Evolutionary conservation across 1,140 invertebrate species (phyloP), one percentile per base, ranked within the genome.

Genomic region (Drosophila sulfurigaster): DNA sequence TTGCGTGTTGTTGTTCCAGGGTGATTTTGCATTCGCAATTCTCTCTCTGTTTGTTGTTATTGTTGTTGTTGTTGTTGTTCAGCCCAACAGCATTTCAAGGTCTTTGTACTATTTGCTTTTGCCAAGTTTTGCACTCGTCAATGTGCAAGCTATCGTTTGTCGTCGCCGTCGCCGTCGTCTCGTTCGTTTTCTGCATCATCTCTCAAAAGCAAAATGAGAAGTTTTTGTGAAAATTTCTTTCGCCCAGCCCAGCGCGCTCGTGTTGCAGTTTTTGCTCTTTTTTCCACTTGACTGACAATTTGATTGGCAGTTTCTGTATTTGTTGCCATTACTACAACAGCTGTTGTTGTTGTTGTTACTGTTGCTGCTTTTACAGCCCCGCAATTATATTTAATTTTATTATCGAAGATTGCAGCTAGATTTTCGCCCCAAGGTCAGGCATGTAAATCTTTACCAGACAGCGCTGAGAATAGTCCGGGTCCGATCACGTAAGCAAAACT

Each of bases 361-460:
- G 72, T 8, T 63, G 73, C 54, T 75, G 60, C 78, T 85, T 75
- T 85, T 85, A 79, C 79, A 78, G 66, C 58, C 75, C 82, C 71
- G 85, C 78, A 88, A 88, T 88, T 88, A 88, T 88, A 88, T 89
- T 88, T 88, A 88, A 88, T 88, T 88, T 88, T 88, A 88, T 89
- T 88, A 88, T 88, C 88, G 85, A 88, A 88, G 85, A 88, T 89
- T 88, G 85, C 81, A 88, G 81, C 75, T 78, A 88, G 85, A 89
- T 88, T 88, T 88, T 88, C 85, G 85, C 81, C 67, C 66, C 85
- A 88, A 88, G 85, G 85, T 88, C 85, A 88, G 81, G 77, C 85
- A 75, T 88, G 85, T 88, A 88, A 88, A 87, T 87, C 83, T 88
- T 88, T 75, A 70, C 72, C 72, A 75, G 72, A 75, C 72, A 75